Conservation (phyloP, 2,888 invertebrate species). For the Furcula furcula region DNA sequence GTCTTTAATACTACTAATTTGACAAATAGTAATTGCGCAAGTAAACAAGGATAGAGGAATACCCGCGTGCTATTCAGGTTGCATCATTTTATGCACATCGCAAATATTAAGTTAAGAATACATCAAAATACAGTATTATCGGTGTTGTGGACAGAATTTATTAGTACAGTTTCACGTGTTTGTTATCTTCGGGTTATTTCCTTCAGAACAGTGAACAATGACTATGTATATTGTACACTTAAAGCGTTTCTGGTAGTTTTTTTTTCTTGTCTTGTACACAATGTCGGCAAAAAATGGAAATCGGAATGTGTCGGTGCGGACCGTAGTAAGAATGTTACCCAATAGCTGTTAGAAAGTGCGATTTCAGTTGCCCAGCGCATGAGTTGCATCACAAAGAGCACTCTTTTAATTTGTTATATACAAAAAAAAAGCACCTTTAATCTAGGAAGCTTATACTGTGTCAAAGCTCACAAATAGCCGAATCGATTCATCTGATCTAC, state of each 20-base stretch:
- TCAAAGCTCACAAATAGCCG: constrained; percentile 21
- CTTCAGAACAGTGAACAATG: background rate
- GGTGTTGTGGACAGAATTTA: background rate
- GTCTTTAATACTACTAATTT: constrained; percentile 4
- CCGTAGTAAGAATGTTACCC: constrained; percentile 55
- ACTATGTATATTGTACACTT: background rate
- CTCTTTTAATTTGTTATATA: constrained; percentile 13
- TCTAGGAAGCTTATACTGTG: background rate
- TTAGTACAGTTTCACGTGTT: background rate
- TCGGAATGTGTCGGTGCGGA: constrained; percentile 43
- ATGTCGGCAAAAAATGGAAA: constrained; percentile 29
- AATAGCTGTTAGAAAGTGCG: constrained; percentile 66
- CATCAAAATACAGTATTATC: background rate
- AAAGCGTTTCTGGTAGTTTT: background rate
- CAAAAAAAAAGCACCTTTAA: background rate
- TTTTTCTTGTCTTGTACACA: constrained; percentile 4
- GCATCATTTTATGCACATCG: background rate
- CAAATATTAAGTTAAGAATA: background rate
- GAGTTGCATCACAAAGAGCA: constrained; percentile 55
- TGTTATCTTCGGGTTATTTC: background rate
- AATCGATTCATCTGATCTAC: constrained; percentile 38
- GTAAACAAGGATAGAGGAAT: constrained; percentile 7
- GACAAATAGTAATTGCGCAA: background rate
- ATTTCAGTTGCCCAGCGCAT: constrained; percentile 57
- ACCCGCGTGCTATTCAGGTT: background rate